phyloP scores from a whole-genome alignment of 2,888 invertebrate species.

The Cordylochernes scorpioides region DNA sequence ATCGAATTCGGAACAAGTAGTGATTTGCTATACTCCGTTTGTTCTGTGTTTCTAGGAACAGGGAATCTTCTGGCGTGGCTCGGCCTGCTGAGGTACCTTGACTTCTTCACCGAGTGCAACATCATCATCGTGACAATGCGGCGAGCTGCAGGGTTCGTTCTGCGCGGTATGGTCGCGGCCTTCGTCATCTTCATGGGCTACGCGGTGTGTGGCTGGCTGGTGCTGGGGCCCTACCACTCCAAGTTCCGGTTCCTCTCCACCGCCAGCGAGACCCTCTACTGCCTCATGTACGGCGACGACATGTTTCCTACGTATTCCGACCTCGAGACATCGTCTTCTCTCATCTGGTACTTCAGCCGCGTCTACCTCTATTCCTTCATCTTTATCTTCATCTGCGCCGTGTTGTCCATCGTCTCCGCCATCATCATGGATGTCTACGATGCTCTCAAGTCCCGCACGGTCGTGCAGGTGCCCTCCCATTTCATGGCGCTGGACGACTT shows the following conservation, averaged over 20 bases:
- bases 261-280: too few species aligned
- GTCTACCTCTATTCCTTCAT: slow-evolving; percentile 80
- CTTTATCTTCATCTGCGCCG: too few species aligned
- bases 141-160: slow-evolving; percentile 79
- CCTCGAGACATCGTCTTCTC: slow-evolving; percentile 47
- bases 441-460: too few species aligned
- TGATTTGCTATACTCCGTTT: slow-evolving; percentile 73
- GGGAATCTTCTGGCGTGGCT: slow-evolving; percentile 93
- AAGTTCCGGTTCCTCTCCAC: slow-evolving; percentile 70
- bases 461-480: too few species aligned
- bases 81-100: slow-evolving; percentile 78
- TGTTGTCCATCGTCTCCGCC: too few species aligned
- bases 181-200: slow-evolving; percentile 81
- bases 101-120: slow-evolving; percentile 94
- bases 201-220: slow-evolving; percentile 90
- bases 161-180: slow-evolving; percentile 75
- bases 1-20: slow-evolving; percentile 55
- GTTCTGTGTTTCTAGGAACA: slow-evolving; percentile 71
- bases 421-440: too few species aligned
- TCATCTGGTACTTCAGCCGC: slow-evolving; percentile 74
- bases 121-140: slow-evolving; percentile 81
- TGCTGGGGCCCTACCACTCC: slow-evolving; percentile 89
- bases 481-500: too few species aligned
- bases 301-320: slow-evolving; percentile 97
- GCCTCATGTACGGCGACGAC: slow-evolving; percentile 95